Percentiles rank a stretch among this genome's conserved stretches.
Conservation (phyloP, 2,797 vertebrate genomes). For the Nyctibius grandis region DNA sequence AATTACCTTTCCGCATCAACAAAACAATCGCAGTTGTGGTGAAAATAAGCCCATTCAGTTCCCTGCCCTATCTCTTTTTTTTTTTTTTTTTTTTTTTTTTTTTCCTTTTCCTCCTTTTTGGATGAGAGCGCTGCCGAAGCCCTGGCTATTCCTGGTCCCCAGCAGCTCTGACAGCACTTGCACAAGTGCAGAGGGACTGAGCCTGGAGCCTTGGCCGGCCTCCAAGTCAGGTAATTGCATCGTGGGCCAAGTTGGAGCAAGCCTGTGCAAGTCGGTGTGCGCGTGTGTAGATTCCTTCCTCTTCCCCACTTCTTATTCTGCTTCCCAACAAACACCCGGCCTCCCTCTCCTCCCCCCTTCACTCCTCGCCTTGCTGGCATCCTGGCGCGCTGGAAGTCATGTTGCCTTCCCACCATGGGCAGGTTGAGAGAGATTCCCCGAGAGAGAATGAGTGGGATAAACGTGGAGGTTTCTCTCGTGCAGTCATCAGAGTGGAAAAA, state of each 20-base stretch:
- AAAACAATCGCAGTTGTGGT: conserved; percentile 62
- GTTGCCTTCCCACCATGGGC: neutral
- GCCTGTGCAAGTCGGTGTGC: neutral
- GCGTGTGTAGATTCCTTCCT: neutral
- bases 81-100: neutral
- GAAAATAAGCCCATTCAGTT: conserved; percentile 60
- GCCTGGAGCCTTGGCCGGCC: conserved; percentile 8
- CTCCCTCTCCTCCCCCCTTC: neutral
- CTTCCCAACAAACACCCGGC: neutral
- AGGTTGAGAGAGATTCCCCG: neutral
- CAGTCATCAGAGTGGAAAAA: neutral
- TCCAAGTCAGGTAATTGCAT: conserved; percentile 42
- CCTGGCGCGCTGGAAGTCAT: neutral
- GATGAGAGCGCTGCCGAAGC: neutral
- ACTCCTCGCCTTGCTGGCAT: neutral
- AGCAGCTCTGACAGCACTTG: conserved; percentile 25
- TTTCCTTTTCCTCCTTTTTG: neutral
- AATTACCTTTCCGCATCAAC: conserved; percentile 70
- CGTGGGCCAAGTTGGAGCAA: conserved; percentile 33
- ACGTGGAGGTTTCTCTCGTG: neutral
- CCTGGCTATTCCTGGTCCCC: neutral
- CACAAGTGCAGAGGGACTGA: conserved; percentile 20
- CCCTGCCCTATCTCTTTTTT: neutral
- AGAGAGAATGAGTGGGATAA: neutral
- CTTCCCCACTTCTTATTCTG: neutral